These are phyloP conservation scores for Tachina grossa DNA, from an alignment of 2,888 invertebrate species.

Conservation along the genomic window DNA sequence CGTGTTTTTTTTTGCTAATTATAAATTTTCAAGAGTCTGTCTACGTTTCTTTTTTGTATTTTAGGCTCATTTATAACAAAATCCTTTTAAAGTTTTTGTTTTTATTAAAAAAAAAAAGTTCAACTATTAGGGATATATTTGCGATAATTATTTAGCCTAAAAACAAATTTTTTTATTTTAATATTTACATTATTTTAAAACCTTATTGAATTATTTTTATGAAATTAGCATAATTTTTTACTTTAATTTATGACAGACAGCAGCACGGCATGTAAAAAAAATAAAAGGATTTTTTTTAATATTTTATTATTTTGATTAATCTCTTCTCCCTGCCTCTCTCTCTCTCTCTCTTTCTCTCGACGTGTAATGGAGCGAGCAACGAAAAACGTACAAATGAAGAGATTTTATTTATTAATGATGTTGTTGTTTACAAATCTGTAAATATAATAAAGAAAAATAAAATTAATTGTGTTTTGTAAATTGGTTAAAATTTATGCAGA, in stretches of 20 bases:
- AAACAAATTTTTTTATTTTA: constrained; percentile 32
- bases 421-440: constrained; percentile 56
- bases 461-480: background rate
- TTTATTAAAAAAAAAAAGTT: background rate
- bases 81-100: constrained; percentile 2
- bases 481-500: background rate
- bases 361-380: background rate
- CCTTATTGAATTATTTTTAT: constrained; percentile 24
- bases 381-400: constrained; percentile 36
- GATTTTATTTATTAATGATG: constrained; percentile 35
- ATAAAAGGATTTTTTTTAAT: constrained; percentile 26
- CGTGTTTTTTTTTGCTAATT: constrained; percentile 29
- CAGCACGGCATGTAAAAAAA: constrained; percentile 43
- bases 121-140: background rate
- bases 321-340: constrained; percentile 4
- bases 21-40: constrained; percentile 39
- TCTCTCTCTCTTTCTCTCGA: constrained; percentile 13
- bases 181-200: constrained; percentile 69
- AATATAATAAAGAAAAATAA: constrained; percentile 37
- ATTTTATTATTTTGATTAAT: background rate
- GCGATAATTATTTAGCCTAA: constrained; percentile 60
- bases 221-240: constrained; percentile 28
- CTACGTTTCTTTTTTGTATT: constrained; percentile 52
- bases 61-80: constrained; percentile 62
- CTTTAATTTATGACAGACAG: constrained; percentile 39